phyloP scores from a whole-genome alignment of 1,140 invertebrate genomes.

The Brachystomella parvula region DNA sequence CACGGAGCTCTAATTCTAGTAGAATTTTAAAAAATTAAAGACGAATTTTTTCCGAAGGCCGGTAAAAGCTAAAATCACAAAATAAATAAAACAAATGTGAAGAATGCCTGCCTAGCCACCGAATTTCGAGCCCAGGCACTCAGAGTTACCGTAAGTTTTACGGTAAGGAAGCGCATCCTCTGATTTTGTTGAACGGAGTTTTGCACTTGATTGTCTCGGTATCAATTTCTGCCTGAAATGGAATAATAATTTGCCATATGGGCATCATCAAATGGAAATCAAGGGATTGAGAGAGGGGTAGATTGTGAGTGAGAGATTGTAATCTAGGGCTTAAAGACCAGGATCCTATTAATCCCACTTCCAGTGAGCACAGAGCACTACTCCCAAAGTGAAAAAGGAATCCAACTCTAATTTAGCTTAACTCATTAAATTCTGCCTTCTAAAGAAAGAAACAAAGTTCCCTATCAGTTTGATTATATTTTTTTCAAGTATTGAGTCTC shows the following conservation, averaged over 20 bases:
- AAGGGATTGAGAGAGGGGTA: too few relatives aligned
- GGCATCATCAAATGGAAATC: conserved; percentile 22
- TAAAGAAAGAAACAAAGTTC: conserved; percentile 1
- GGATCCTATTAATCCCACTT: neutral
- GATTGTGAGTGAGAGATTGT: neutral
- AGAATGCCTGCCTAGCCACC: too few relatives aligned
- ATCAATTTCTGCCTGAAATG: neutral
- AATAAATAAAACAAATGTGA: too few relatives aligned
- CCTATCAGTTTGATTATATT: neutral
- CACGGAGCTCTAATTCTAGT: too few relatives aligned
- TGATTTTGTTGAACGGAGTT: too few relatives aligned
- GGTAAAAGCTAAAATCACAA: too few relatives aligned
- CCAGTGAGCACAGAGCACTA: neutral
- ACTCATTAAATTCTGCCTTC: neutral
- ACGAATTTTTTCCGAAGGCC: too few relatives aligned
- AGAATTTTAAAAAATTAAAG: too few relatives aligned
- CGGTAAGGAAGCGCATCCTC: too few relatives aligned
- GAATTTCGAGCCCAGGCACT: too few relatives aligned
- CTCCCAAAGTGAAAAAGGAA: conserved; percentile 5
- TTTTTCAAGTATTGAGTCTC: neutral
- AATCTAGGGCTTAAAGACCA: neutral
- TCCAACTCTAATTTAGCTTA: conserved; percentile 14
- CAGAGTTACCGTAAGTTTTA: too few relatives aligned
- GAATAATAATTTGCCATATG: conserved; percentile 21
- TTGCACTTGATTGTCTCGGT: too few relatives aligned